Base-by-base conservation (phyloP, 1,140 invertebrate genomes). In the Oreohelix idahoensis region DNA sequence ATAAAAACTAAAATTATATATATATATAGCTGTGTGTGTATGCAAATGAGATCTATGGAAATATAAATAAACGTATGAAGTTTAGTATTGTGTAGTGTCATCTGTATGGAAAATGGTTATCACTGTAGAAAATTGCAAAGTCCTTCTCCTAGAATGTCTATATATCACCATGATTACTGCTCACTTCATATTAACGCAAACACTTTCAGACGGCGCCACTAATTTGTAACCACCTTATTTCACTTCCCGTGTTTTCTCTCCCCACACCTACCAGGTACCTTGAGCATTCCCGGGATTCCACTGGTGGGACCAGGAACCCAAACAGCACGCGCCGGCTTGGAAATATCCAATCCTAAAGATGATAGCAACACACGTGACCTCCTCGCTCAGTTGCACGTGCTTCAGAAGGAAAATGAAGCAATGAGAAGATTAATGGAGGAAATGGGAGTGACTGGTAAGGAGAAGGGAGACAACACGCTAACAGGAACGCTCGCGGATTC, bases 341-440 rank as follows among this genome's bases (percentile, higher is more conserved):
- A 36, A 13, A 1, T 38, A 58, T 13, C 75, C 75, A 78, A 78
- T 78, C 42, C n/a, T 32, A 73, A 36, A 82, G 75, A 69, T 53
- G 66, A 79, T 93, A 93, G 87, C 93, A 94, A 42, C 74, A 77
- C 81, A 79, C 85, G 82, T 79, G 84, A 85, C n/a, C 63, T 84
- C 45, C 66, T 42, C 66, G 82, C 76, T 29, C 80, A 86, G 66
- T 69, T 87, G 75, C 76, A 84, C 45, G 39, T n/a, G 35, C 29
- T 87, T 29, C 76, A 85, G 26, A 85, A 80, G 35, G 88, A 89
- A 75, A 71, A 75, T 32, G 39, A 39, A 32, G 80, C 63, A 49
- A 76, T 86, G 51, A 75, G 85, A 32, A 38, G 83, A 63, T 53
- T 32, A 77, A 77, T 77, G 45, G 45, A 45, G 15, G 70, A 38